Evolutionary conservation across 2,113 vertebrate genomes (phyloP).

Genomic region (Calyptomena viridis): DNA sequence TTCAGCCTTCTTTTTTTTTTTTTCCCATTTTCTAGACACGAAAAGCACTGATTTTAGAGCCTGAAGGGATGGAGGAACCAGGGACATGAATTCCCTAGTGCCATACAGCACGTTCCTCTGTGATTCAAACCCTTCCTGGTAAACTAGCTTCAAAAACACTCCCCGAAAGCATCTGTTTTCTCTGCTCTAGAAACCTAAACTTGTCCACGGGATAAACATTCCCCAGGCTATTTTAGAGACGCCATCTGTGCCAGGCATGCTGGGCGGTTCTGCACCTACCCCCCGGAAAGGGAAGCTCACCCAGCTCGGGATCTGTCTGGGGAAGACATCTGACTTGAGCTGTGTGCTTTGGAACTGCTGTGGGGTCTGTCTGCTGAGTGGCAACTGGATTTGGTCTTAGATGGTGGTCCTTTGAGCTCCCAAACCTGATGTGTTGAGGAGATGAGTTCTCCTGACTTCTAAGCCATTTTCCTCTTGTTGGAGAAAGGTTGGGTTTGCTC

Average conservation of each 20-base stretch:
- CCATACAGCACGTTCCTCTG: not conserved
- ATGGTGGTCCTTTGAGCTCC: not conserved
- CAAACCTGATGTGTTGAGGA: not conserved
- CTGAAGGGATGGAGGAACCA: not conserved
- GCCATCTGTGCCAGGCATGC: not conserved
- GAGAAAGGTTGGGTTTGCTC: not conserved
- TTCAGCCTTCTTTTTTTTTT: not conserved
- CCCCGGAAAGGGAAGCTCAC: not conserved
- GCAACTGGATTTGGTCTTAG: not conserved
- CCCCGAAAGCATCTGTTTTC: slow-evolving; percentile 53
- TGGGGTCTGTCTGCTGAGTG: not conserved
- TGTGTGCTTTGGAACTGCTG: not conserved
- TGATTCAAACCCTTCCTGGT: slow-evolving; percentile 25
- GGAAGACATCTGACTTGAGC: not conserved
- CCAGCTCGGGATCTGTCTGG: not conserved
- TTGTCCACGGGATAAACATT: slow-evolving; percentile 22
- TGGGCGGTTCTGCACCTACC: not conserved
- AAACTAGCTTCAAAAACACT: slow-evolving; percentile 18
- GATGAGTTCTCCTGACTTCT: not conserved
- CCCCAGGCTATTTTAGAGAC: slow-evolving; percentile 47
- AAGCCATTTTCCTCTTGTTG: not conserved
- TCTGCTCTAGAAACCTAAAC: slow-evolving; percentile 62
- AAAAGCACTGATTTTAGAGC: not conserved
- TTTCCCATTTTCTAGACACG: not conserved
- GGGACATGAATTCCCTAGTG: not conserved